Evolutionary conservation across 2,888 invertebrate species (phyloP).

Genomic region (Tineola bisselliella): DNA sequence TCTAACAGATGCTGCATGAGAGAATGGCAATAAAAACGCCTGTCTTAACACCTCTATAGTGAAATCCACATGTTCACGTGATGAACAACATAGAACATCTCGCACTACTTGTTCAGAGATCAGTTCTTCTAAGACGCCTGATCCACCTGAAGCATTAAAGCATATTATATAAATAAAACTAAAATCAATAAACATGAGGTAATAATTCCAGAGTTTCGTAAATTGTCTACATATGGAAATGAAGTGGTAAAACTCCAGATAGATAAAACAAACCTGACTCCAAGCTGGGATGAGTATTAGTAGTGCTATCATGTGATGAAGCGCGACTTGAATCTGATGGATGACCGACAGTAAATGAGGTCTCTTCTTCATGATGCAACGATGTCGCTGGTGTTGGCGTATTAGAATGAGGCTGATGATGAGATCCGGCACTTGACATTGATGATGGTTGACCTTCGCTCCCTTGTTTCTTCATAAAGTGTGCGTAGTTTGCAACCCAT

Average conservation of each 20-base stretch:
- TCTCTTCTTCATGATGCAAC: slow-evolving; percentile 57
- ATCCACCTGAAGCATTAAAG: slow-evolving; percentile 28
- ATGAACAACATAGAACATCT: slow-evolving; percentile 85
- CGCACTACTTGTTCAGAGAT: slow-evolving; percentile 77
- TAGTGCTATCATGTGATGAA: slow-evolving; percentile 58
- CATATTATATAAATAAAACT: no score
- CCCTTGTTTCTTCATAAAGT: slow-evolving; percentile 74
- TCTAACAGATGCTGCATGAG: slow-evolving; percentile 86
- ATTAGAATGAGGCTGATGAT: slow-evolving; percentile 39
- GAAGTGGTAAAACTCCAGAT: no score
- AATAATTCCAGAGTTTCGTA: no score
- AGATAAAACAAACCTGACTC: slow-evolving; percentile 66
- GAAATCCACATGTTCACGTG: slow-evolving; percentile 92
- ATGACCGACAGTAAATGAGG: slow-evolving; percentile 55
- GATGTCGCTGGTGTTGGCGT: slow-evolving; percentile 50
- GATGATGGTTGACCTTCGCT: slow-evolving; percentile 60
- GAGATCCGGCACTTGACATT: slow-evolving; percentile 54
- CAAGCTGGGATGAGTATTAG: slow-evolving; percentile 68
- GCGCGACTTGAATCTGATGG: slow-evolving; percentile 61
- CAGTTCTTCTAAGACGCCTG: slow-evolving; percentile 46
- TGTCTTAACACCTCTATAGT: slow-evolving; percentile 94
- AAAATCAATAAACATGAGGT: no score
- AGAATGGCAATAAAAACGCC: slow-evolving; percentile 89
- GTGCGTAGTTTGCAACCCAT: slow-evolving; percentile 88
- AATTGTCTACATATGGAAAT: no score